These are phyloP conservation scores for Oenanthe oenanthe DNA, from an alignment of 2,113 vertebrate species.

Conservation along the genomic window DNA sequence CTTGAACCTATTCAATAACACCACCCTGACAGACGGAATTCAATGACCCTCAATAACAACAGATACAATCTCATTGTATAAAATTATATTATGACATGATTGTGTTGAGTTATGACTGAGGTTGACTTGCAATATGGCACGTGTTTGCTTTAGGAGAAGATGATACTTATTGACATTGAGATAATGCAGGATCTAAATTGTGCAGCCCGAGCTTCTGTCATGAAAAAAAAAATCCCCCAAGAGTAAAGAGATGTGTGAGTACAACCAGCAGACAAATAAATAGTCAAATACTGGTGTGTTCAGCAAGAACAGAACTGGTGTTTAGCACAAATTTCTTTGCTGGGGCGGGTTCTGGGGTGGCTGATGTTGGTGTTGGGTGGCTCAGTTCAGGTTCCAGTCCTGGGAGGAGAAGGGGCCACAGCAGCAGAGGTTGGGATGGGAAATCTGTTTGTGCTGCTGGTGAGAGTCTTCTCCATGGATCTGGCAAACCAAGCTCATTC, in stretches of 20 bases:
- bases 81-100: constrained; percentile 47
- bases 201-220: not conserved
- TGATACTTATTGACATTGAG: constrained; percentile 6
- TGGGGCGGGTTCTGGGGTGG: not conserved
- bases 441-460: not conserved
- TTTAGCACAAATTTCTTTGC: not conserved
- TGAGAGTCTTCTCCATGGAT: rapidly evolving
- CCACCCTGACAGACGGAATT: constrained; percentile 49
- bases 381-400: not conserved
- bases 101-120: constrained; percentile 44
- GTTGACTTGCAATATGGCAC: constrained; percentile 48
- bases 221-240: not conserved
- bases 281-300: not conserved
- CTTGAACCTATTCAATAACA: constrained; percentile 21
- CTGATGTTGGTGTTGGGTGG: not conserved
- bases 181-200: not conserved
- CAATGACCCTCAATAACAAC: constrained; percentile 46
- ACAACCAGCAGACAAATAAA: not conserved
- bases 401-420: rapidly evolving
- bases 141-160: not conserved
- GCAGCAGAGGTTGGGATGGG: rapidly evolving
- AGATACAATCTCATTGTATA: constrained; percentile 36
- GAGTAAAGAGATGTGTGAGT: not conserved
- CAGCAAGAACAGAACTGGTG: not conserved
- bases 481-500: not conserved